phyloP scores from a whole-genome alignment of 2,113 vertebrate genomes.

The Coturnix japonica region DNA sequence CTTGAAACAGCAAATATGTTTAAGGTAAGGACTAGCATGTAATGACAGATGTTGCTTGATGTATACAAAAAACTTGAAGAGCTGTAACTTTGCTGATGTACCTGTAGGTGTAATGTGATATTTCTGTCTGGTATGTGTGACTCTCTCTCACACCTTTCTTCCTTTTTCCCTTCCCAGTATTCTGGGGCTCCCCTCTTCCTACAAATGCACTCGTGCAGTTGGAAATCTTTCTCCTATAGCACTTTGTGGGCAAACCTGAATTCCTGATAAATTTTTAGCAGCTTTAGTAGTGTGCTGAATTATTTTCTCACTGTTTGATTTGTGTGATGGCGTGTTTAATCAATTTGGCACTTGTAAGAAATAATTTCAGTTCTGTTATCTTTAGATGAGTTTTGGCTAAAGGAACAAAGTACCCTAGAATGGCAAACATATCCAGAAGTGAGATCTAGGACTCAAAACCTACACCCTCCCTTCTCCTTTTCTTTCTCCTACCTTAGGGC shows the following conservation, averaged over 20 bases:
- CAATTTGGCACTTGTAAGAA: neutral
- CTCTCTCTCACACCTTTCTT: neutral
- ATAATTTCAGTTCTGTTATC: conserved; percentile 38
- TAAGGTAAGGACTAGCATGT: neutral
- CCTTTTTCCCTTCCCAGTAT: neutral
- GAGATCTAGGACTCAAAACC: neutral
- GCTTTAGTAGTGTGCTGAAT: neutral
- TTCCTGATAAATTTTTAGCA: conserved; percentile 15
- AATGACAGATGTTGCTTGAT: neutral
- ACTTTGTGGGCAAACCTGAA: neutral
- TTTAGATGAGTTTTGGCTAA: conserved; percentile 54
- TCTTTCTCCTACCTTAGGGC: conserved; percentile 35
- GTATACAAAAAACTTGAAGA: neutral
- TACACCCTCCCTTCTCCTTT: neutral
- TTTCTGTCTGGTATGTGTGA: neutral
- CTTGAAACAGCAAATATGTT: neutral
- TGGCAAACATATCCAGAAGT: conserved; percentile 10
- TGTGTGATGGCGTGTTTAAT: conserved; percentile 39
- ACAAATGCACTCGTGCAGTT: accelerated
- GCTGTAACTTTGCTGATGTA: neutral
- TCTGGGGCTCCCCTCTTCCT: neutral
- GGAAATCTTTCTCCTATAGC: neutral
- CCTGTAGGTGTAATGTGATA: neutral
- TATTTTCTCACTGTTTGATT: conserved; percentile 36
- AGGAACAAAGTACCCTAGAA: conserved; percentile 40